These are phyloP conservation scores for Troides aeacus DNA, from an alignment of 2,888 invertebrate genomes.

Conservation along the genomic window DNA sequence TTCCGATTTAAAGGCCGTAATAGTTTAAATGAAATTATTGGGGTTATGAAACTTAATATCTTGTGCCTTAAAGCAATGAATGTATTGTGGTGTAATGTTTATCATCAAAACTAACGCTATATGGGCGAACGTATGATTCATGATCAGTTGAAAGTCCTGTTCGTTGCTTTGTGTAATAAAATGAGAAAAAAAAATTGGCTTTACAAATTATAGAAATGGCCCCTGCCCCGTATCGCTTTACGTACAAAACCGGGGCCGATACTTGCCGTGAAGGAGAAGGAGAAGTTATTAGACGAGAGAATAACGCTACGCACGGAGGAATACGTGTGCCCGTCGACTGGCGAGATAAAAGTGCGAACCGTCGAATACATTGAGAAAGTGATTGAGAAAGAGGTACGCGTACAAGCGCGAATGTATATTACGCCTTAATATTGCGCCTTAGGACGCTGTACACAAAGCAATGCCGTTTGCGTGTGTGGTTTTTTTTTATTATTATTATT, in stretches of 20 bases:
- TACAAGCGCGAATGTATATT: constrained; percentile 65
- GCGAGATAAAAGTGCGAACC: constrained; percentile 92
- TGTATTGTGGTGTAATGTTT: too few relatives aligned
- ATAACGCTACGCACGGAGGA: constrained; percentile 94
- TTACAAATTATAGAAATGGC: constrained; percentile 80
- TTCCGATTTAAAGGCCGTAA: too few relatives aligned
- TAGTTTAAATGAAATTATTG: too few relatives aligned
- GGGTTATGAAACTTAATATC: too few relatives aligned
- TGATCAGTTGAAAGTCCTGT: too few relatives aligned
- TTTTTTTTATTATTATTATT: constrained; percentile 44
- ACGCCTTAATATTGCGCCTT: constrained; percentile 44
- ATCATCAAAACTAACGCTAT: too few relatives aligned
- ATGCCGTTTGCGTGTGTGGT: constrained; percentile 70
- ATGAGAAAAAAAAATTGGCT: constrained; percentile 58
- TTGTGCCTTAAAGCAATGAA: too few relatives aligned
- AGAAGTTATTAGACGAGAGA: constrained; percentile 93
- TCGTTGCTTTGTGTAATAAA: too few relatives aligned
- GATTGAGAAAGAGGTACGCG: constrained; percentile 95
- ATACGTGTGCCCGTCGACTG: constrained; percentile 91
- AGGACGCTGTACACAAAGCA: constrained; percentile 72
- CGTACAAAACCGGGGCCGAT: constrained; percentile 91
- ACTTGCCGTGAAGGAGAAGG: constrained; percentile 91
- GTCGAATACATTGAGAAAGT: constrained; percentile 97
- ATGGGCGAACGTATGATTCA: too few relatives aligned
- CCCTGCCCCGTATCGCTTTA: constrained; percentile 91